phyloP scores from a whole-genome alignment of 2,797 vertebrate species.

The Poeciliopsis presidionis region DNA sequence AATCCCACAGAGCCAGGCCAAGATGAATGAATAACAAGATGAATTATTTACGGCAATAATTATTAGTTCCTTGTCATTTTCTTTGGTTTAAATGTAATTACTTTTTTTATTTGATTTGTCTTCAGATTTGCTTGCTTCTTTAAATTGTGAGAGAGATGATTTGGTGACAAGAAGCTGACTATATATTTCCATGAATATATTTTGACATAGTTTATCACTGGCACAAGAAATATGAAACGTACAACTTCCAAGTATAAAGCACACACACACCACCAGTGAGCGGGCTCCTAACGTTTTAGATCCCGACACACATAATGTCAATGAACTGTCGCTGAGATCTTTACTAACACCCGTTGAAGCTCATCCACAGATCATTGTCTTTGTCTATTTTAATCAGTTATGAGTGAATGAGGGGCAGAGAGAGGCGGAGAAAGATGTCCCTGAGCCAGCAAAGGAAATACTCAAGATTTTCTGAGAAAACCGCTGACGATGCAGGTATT shows the following conservation, averaged over 20 bases:
- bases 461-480: slow-evolving; percentile 25
- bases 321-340: not conserved
- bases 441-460: not conserved
- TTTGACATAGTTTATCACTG: not conserved
- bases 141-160: not conserved
- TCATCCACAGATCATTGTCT: not conserved
- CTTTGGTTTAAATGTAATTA: not conserved
- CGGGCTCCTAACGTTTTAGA: not conserved
- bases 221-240: not conserved
- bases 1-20: not conserved
- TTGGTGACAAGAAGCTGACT: not conserved
- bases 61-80: not conserved
- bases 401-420: not conserved
- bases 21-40: not conserved
- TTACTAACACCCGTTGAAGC: not conserved
- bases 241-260: not conserved
- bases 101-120: not conserved
- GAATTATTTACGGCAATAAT: not conserved
- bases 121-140: not conserved
- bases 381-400: not conserved
- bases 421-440: not conserved
- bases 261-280: not conserved
- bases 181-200: not conserved
- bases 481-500: not conserved
- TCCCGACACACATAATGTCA: not conserved